Percentiles rank a stretch among this genome's conserved stretches.
phyloP scores from a whole-genome alignment of 2,113 vertebrate species.

The Spea bombifrons region DNA sequence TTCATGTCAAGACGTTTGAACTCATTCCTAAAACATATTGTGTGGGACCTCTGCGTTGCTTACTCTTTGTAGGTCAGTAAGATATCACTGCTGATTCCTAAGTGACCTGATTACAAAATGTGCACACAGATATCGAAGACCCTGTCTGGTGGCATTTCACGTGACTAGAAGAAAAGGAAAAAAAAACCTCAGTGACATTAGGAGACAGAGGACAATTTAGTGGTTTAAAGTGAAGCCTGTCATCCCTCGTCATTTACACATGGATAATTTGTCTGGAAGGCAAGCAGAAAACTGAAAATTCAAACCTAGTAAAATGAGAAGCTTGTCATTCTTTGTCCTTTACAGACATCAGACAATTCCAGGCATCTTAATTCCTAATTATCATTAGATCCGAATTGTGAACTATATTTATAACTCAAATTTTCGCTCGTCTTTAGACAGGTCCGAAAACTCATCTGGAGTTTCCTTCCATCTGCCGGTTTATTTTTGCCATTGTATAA shows the following conservation, averaged over 20 bases:
- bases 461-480: too few species aligned
- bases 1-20: neutral
- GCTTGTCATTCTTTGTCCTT: slow-evolving; percentile 9
- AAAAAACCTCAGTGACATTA: slow-evolving; percentile 39
- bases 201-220: slow-evolving; percentile 29
- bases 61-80: slow-evolving; percentile 1
- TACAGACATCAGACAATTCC: neutral
- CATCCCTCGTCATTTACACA: slow-evolving; percentile 30
- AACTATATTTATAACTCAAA: neutral
- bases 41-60: neutral
- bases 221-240: slow-evolving; percentile 33
- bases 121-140: neutral
- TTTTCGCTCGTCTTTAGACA: too few species aligned
- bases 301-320: slow-evolving; percentile 15
- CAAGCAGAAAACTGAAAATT: slow-evolving; percentile 5
- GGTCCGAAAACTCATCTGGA: too few species aligned
- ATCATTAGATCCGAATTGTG: neutral
- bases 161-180: neutral
- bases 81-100: slow-evolving; percentile 20
- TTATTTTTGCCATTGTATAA: too few species aligned
- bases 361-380: neutral
- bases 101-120: slow-evolving; percentile 24
- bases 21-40: neutral
- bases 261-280: neutral
- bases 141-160: slow-evolving; percentile 29